Percentiles rank a stretch among this genome's conserved stretches.
phyloP scores from a whole-genome alignment of 2,113 vertebrate species.

The Candoia aspera region DNA sequence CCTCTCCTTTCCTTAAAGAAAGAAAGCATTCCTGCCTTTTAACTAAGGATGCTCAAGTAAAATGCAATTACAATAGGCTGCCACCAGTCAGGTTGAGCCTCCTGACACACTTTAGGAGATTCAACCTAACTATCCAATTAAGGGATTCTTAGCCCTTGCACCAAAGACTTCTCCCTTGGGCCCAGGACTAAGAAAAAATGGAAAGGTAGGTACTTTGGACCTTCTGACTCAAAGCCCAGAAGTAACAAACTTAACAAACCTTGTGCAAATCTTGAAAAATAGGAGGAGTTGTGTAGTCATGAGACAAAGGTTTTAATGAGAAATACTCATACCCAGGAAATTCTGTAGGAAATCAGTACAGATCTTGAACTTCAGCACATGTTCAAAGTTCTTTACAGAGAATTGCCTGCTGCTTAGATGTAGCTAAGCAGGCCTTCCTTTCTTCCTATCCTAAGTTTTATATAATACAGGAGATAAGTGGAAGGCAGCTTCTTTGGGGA shows the following conservation, averaged over 20 bases:
- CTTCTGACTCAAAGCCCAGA: not conserved
- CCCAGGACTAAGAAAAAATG: not conserved
- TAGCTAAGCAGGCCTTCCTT: not conserved
- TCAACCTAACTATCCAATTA: not conserved
- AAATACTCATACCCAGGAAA: not conserved
- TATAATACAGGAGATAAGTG: not conserved
- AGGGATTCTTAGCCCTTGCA: not conserved
- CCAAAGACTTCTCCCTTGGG: not conserved
- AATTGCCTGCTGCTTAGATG: not conserved
- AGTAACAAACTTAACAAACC: not conserved
- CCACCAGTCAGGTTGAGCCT: not conserved
- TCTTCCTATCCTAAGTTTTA: not conserved
- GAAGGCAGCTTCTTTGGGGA: not conserved
- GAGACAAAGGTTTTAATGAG: not conserved
- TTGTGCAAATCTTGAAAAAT: not conserved
- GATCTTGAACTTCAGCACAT: not conserved
- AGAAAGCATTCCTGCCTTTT: not conserved
- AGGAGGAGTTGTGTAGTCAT: not conserved
- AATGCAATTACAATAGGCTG: not conserved
- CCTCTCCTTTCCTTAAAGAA: no score
- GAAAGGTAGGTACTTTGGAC: not conserved
- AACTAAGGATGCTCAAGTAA: not conserved
- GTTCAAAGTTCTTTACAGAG: not conserved
- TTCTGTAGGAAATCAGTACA: not conserved
- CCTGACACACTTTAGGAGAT: not conserved